phyloP scores from a whole-genome alignment of 2,113 vertebrate species.

The Siniperca chuatsi region DNA sequence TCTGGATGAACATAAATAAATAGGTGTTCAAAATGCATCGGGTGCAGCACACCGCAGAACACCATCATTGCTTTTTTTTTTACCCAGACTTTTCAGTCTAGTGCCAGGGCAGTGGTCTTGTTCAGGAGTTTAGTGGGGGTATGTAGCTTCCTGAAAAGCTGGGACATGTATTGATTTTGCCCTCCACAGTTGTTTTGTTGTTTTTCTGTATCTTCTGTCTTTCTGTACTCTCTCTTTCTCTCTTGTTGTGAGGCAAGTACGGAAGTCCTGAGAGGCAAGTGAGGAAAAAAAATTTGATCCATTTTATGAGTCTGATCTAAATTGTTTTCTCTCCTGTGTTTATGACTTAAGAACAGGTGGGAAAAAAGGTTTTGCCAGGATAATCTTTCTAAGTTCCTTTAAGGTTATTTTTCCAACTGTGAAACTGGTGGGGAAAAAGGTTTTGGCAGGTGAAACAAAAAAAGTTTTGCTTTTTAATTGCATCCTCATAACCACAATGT shows the following conservation, averaged over 20 bases:
- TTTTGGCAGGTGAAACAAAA: too few relatives aligned
- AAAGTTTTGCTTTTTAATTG: background rate
- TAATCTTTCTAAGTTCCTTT: too few relatives aligned
- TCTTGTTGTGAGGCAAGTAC: background rate
- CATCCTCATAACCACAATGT: background rate
- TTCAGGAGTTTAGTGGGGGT: background rate
- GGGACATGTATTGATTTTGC: constrained; percentile 33
- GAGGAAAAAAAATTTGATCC: too few relatives aligned
- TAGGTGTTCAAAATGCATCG: background rate
- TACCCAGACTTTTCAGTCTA: background rate
- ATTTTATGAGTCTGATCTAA: too few relatives aligned
- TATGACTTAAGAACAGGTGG: too few relatives aligned
- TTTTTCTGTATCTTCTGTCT: constrained; percentile 6
- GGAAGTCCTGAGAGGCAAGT: too few relatives aligned
- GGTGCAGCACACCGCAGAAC: background rate
- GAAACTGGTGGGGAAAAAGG: too few relatives aligned
- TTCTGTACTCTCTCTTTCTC: background rate
- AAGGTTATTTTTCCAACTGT: too few relatives aligned
- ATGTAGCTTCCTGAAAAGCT: too few relatives aligned
- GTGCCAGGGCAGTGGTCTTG: background rate
- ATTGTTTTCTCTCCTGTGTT: too few relatives aligned
- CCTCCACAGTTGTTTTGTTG: background rate
- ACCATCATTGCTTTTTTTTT: background rate
- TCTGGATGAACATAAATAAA: constrained; percentile 16
- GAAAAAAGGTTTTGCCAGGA: too few relatives aligned